Conservation (phyloP, 2,113 vertebrate species). For the Centrocercus urophasianus region DNA sequence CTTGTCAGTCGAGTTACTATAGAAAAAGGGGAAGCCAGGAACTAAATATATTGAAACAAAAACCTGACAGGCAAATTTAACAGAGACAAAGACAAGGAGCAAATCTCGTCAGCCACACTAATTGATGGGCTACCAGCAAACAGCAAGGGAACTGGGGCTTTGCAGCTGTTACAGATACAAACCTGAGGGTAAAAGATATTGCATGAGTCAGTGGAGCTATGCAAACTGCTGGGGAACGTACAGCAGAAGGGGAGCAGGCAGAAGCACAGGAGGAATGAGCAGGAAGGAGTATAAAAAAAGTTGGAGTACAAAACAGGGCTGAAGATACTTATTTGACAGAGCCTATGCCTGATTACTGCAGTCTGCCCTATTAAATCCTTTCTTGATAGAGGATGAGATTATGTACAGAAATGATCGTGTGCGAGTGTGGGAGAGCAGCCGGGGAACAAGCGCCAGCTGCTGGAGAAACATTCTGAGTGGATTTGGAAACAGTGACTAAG, state of each 20-base stretch:
- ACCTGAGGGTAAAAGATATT: background rate
- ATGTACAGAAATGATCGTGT: no score
- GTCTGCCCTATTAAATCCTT: background rate
- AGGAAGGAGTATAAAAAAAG: background rate
- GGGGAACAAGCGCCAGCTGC: background rate
- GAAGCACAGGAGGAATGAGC: background rate
- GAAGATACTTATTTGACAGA: background rate
- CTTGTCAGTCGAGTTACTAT: background rate
- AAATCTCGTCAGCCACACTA: background rate
- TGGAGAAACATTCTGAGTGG: fast-evolving
- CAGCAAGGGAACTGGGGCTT: background rate
- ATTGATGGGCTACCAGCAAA: background rate
- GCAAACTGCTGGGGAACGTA: background rate
- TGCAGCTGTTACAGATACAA: background rate
- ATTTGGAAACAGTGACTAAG: background rate
- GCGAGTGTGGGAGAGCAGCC: background rate
- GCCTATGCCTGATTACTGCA: background rate
- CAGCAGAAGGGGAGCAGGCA: no score
- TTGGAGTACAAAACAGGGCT: background rate
- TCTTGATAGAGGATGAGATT: no score
- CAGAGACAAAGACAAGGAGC: background rate
- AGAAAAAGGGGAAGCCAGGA: background rate
- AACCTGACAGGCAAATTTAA: background rate
- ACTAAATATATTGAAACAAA: background rate
- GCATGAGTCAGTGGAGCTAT: background rate